Base-by-base conservation (phyloP, 2,888 invertebrate genomes). In the Phortica okadai region DNA sequence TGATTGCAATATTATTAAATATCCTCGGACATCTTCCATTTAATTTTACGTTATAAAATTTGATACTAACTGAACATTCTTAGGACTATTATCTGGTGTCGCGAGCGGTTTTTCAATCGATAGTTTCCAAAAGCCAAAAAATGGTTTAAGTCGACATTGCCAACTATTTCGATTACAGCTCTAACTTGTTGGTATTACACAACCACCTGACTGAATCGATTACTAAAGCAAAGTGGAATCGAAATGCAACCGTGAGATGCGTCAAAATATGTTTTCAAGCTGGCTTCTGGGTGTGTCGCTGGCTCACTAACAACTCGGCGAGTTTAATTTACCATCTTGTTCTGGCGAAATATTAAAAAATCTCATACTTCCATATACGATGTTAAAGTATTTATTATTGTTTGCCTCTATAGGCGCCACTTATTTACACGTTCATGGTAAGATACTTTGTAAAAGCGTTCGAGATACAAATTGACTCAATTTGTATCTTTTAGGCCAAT, bases 231-330 rank as follows among this genome's bases (percentile, higher is more conserved):
- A 0, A 21, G 21, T 21, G 21, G 21, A 21, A 21, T 21, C 45
- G 10, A 45, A 45, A 45, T 45, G 45, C 45, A 45, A 45, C 45
- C 45, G 45, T 45, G 45, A 8, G 21, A 45, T 62, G 62, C 58
- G 80, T 78, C 80, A 21, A 21, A 21, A 21, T 21, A 21, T 21
- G 21, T 21, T 21, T 21, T 21, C 21, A 21, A 21, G 21, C 21
- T 1, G 0, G 21, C 54, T 77, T 16, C 77, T 79, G 85, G 85
- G 85, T 82, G 85, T 85, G 85, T 83, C 83, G 85, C 79, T 44
- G 21, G 21, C 21, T 21, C 21, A 21, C 21, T 21, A 21, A 21
- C 21, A 21, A 21, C 21, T 77, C 25, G 72, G n/a, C 73, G 77
- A 80, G 42, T 21, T 21, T 21, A 21, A 21, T 21, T 21, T 21